These are phyloP conservation scores for Salarias fasciatus DNA, from an alignment of 2,797 vertebrate species.

Conservation along the genomic window DNA sequence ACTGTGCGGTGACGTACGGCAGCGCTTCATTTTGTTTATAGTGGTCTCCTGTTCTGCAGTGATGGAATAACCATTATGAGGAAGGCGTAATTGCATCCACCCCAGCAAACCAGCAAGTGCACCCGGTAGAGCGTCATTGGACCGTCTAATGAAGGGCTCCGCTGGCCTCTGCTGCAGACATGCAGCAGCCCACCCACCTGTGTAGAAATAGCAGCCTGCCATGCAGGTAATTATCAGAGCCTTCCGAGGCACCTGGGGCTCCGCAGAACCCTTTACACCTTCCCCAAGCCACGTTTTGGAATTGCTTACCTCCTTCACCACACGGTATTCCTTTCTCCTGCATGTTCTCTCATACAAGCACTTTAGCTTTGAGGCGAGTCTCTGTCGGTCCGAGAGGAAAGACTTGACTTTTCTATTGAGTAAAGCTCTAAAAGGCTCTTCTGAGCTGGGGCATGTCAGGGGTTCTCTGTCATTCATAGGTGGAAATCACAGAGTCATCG, in stretches of 20 bases:
- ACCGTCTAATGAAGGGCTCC: conserved; percentile 61
- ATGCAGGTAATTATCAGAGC: conserved; percentile 77
- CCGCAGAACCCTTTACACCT: conserved; percentile 35
- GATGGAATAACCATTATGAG: conserved; percentile 62
- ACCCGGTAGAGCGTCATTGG: conserved; percentile 65
- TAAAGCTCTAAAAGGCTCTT: too few species aligned
- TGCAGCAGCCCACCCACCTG: conserved; percentile 78
- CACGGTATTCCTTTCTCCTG: conserved; percentile 1
- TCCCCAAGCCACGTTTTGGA: conserved; percentile 36
- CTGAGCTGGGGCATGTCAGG: too few species aligned
- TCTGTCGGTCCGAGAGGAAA: too few species aligned
- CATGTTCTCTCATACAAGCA: too few species aligned
- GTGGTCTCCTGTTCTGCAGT: conserved; percentile 53
- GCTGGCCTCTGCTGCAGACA: conserved; percentile 61
- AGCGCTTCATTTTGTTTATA: conserved; percentile 54
- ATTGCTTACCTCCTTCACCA: conserved; percentile 28
- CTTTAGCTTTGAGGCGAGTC: too few species aligned
- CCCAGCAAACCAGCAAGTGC: conserved; percentile 63
- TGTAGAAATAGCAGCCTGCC: conserved; percentile 78
- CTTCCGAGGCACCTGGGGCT: conserved; percentile 59
- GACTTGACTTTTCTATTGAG: too few species aligned
- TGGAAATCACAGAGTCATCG: too few species aligned
- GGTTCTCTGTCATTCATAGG: too few species aligned
- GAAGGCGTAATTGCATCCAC: conserved; percentile 68
- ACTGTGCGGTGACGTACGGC: conserved; percentile 12